These are phyloP conservation scores for Ceyx margarethae DNA, from an alignment of 2,113 vertebrate species.

Conservation along the genomic window DNA sequence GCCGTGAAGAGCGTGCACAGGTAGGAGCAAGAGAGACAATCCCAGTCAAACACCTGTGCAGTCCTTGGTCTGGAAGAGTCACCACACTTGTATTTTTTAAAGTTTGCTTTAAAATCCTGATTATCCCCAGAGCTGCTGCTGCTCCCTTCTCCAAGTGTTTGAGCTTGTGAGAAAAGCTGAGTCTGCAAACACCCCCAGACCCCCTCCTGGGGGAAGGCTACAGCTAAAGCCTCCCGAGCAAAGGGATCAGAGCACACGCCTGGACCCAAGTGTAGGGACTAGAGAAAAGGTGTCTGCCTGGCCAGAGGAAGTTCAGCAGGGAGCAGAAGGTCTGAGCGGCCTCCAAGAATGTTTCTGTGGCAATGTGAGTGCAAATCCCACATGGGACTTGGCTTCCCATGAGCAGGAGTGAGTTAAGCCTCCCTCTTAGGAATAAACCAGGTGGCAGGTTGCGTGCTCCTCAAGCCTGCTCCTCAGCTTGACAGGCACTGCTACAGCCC, in stretches of 20 bases:
- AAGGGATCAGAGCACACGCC: rapidly evolving
- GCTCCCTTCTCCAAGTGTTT: background rate
- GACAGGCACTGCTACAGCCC: background rate
- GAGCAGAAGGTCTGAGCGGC: background rate
- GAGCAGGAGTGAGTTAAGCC: background rate
- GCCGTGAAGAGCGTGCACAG: background rate
- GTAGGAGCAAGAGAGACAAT: rapidly evolving
- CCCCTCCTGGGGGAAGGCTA: background rate
- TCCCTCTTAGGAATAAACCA: background rate
- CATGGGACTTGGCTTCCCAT: rapidly evolving
- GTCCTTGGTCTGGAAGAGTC: constrained; percentile 8
- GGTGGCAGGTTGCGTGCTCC: background rate
- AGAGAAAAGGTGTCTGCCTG: background rate
- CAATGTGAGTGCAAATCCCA: background rate
- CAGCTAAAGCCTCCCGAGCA: background rate
- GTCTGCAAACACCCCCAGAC: background rate
- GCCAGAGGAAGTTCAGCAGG: constrained; percentile 26
- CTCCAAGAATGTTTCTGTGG: background rate
- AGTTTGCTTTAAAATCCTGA: background rate
- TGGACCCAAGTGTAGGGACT: background rate
- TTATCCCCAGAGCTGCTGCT: constrained; percentile 9
- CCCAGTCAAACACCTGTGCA: background rate
- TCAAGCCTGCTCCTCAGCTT: background rate
- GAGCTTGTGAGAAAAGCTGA: background rate
- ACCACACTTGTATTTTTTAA: background rate